phyloP scores from a whole-genome alignment of 2,113 vertebrate species.

The Macaca mulatta region DNA sequence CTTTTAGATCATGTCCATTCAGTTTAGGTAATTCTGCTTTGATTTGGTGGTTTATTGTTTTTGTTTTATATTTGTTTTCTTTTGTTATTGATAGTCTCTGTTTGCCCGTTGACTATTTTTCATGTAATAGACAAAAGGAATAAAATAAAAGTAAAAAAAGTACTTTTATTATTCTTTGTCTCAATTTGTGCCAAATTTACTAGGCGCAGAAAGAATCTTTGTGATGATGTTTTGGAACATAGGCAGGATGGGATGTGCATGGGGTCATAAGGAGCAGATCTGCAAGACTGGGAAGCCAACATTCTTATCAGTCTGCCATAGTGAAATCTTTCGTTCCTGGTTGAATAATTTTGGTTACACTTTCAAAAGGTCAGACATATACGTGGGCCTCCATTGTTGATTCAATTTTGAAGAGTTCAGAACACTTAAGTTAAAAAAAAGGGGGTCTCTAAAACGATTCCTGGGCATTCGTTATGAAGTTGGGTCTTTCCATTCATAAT shows the following conservation, averaged over 20 bases:
- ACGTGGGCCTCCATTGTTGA: background rate
- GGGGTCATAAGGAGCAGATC: too few species aligned
- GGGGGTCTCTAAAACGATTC: background rate
- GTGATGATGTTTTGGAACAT: background rate
- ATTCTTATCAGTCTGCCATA: background rate
- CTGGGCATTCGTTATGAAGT: background rate
- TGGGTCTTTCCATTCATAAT: background rate
- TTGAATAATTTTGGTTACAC: background rate
- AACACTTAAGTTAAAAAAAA: background rate
- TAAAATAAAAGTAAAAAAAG: background rate
- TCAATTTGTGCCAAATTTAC: background rate
- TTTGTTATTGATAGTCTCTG: background rate
- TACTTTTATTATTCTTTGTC: background rate
- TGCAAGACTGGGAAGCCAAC: background rate
- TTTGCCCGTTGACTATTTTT: background rate
- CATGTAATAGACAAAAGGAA: background rate
- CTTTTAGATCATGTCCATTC: background rate
- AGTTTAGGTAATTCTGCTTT: background rate
- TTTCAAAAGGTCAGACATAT: background rate
- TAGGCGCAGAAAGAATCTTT: background rate
- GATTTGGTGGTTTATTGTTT: background rate
- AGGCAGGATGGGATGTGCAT: background rate
- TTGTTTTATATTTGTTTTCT: background rate
- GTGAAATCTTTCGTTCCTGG: background rate
- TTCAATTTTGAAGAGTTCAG: background rate